Evolutionary conservation across 1,140 invertebrate genomes (phyloP), one percentile per base, ranked within the genome.

Genomic region (Phenacoccus solenopsis): DNA sequence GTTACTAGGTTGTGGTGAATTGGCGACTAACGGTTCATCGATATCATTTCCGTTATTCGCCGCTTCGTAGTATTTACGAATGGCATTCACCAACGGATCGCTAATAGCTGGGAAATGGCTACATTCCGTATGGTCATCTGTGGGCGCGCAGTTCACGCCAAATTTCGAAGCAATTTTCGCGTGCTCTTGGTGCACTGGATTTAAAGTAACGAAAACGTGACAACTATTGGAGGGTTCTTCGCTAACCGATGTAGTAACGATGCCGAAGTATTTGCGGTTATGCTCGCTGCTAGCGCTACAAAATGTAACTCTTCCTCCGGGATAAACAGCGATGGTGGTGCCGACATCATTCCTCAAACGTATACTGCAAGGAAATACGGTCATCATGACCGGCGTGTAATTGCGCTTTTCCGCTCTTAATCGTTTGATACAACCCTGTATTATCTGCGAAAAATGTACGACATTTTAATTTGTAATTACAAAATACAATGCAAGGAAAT

Each of bases 171-270:
- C 91, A 77, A 87, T 84, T n/a, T 82, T 79, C 25, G 83, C 78
- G 81, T 97, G 94, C 30, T 87, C 84, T 35, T 83, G 82, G 78
- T 96, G 89, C 77, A 95, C 90, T 76, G 92, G 88, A 0, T 90
- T 86, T 76, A 97, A 92, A 16, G 96, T 89, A 72, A 91, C 93
- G 78, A 98, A 98, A 0, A 97, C 92, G 79, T 98, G 94, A 77
- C 94, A 97, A 38, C 93, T 95, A 76, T 91, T 92, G 13, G 91
- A 93, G 0, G 89, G 69, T 74, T 77, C 75, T 72, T 79, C 77
- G 25, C 75, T 75, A 27, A 78, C 75, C 73, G 89, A 88, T 73
- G 88, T 88, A 0, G 94, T 97, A 0, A 97, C 88, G 61, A 97
- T 83, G 4, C 94, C 94, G 78, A 97, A 97, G 79, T 93, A 96